Conservation (phyloP, 2,113 vertebrate genomes). For the Illadopsis cleaveri region DNA sequence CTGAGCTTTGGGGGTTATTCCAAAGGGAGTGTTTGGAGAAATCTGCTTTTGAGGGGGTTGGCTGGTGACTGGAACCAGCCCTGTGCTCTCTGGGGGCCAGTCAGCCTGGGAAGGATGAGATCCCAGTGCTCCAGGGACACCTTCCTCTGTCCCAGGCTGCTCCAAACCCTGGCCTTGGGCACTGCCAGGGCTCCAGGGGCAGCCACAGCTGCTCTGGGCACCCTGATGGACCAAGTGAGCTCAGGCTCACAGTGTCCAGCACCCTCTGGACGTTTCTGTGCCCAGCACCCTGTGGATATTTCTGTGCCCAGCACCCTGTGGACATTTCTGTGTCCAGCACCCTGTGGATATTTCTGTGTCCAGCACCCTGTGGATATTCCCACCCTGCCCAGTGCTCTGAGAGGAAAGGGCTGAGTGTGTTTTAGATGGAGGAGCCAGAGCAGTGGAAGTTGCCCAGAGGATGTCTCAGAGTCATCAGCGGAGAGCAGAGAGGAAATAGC, state of each 20-base stretch:
- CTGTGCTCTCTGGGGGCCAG: not conserved
- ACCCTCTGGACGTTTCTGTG: too few species aligned
- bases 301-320: too few species aligned
- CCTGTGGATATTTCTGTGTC: not conserved
- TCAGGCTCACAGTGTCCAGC: not conserved
- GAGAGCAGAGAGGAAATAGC: not conserved
- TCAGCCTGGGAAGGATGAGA: not conserved
- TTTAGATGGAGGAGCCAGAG: accelerated
- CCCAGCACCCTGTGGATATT: not conserved
- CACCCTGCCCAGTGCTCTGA: not conserved
- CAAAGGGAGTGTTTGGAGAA: not conserved
- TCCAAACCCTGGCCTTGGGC: not conserved
- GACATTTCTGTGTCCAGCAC: not conserved
- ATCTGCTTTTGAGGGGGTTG: not conserved
- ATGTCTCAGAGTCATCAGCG: not conserved
- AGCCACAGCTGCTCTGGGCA: not conserved
- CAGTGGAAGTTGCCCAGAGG: not conserved
- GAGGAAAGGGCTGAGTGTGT: not conserved
- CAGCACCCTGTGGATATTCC: not conserved
- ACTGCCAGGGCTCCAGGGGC: not conserved
- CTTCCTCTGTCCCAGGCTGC: not conserved
- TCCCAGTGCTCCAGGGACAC: not conserved
- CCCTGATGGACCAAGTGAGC: not conserved
- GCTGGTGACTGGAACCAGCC: not conserved
- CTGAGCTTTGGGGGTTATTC: not conserved